Evolutionary conservation across 2,888 invertebrate genomes (phyloP).

Genomic region (Lochmaea capreae): DNA sequence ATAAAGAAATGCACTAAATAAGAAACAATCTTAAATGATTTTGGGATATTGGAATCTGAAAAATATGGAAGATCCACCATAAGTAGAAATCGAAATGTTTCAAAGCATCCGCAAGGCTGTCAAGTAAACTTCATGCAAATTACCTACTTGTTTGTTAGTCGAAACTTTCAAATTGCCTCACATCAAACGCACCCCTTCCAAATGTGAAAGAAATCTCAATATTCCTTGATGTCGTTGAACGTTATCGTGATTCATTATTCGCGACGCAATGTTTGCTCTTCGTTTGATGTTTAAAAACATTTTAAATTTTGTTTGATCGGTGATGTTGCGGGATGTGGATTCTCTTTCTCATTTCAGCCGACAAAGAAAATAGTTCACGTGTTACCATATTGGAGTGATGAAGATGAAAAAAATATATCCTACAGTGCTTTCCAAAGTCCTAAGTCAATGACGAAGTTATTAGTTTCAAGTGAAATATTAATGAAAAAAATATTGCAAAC

Average conservation of each 20-base stretch:
- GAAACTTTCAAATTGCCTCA: slow-evolving; percentile 1
- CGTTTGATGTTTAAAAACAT: slow-evolving; percentile 3
- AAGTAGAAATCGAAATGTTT: background rate
- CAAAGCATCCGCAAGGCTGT: background rate
- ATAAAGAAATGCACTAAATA: too few relatives aligned
- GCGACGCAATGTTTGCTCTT: background rate
- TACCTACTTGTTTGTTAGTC: slow-evolving; percentile 1
- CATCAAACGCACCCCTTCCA: background rate
- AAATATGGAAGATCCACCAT: background rate
- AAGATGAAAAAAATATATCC: too few relatives aligned
- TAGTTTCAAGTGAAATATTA: too few relatives aligned
- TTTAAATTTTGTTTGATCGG: background rate
- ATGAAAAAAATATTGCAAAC: too few relatives aligned
- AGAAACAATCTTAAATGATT: background rate
- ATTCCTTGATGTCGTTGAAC: background rate
- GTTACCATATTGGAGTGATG: too few relatives aligned
- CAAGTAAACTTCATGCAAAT: background rate
- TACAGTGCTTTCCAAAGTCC: too few relatives aligned
- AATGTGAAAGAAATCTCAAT: slow-evolving; percentile 5
- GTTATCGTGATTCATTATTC: slow-evolving; percentile 3
- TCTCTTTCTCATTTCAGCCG: background rate
- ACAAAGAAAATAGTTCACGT: background rate
- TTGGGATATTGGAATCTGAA: background rate
- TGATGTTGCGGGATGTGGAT: background rate
- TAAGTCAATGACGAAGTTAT: too few relatives aligned